Percentiles rank a stretch among this genome's conserved stretches.
Evolutionary conservation across 2,888 invertebrate genomes (phyloP).

Genomic region (Pachymerium ferrugineum): DNA sequence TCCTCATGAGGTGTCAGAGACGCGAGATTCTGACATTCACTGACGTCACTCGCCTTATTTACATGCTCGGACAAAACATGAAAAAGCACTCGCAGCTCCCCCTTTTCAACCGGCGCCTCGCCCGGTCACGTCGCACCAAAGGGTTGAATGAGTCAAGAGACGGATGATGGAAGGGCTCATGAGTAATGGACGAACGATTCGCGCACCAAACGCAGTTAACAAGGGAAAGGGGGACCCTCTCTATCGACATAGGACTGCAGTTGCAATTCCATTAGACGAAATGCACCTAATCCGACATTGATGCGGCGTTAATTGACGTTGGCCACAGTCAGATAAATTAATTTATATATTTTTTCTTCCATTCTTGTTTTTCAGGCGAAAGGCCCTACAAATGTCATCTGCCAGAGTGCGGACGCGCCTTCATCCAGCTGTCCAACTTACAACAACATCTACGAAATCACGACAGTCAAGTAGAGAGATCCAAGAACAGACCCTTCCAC

Average conservation of each 20-base stretch:
- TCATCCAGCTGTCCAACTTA: conserved; percentile 92
- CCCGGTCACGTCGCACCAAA: conserved; percentile 25
- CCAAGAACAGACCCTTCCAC: conserved; percentile 90
- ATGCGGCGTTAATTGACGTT: conserved; percentile 27
- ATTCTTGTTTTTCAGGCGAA: conserved; percentile 62
- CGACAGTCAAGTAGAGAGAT: conserved; percentile 89
- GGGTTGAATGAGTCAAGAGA: conserved; percentile 27
- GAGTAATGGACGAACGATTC: conserved; percentile 27
- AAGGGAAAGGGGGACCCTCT: background rate
- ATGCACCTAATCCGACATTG: conserved; percentile 24
- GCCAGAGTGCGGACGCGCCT: conserved; percentile 90
- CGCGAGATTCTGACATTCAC: background rate
- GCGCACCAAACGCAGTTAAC: conserved; percentile 10
- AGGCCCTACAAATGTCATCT: conserved; percentile 95
- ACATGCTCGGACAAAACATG: conserved; percentile 27
- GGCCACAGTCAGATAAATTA: too few relatives aligned
- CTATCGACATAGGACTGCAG: background rate
- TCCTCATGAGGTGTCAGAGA: conserved; percentile 19
- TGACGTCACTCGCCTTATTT: conserved; percentile 24
- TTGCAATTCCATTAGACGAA: conserved; percentile 22
- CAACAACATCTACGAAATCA: conserved; percentile 94
- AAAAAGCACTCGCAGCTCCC: conserved; percentile 15
- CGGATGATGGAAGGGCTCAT: conserved; percentile 27
- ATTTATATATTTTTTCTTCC: conserved; percentile 34
- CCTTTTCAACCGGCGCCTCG: conserved; percentile 12